Evolutionary conservation across 2,888 invertebrate species (phyloP), one percentile per base, ranked within the genome.

Genomic region (Drosophila robusta): DNA sequence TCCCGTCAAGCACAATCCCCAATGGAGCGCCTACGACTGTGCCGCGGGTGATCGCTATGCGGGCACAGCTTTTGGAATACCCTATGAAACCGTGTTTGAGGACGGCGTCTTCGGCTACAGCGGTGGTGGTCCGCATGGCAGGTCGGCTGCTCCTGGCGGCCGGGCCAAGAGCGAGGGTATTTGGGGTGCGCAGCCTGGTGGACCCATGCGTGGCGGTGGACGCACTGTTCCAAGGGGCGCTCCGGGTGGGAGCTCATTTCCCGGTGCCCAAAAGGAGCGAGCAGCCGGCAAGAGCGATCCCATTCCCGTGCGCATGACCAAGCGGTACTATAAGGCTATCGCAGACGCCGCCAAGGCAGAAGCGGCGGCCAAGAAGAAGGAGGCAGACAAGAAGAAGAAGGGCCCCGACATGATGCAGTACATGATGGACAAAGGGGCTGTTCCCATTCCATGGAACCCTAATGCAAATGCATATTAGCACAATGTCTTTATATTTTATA

Each of bases 11-110:
- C 45, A 71, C 2, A 44, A 8, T 49, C 82, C 80, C n/a, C 89
- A 86, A 38, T 80, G 75, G 70, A 78, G 79, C 18, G 49, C 75
- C 42, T 83, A 84, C 16, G 80, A 90, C 32, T 90, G 90, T 58
- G 90, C 87, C 0, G 71, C 69, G 0, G 83, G 78, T 1, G 85
- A 82, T 54, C 82, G 66, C 0, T 81, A 67, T 26, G 55, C 60
- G 32, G 75, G 69, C 36, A 81, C 77, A 4, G 67, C 83, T 0
- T 73, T 71, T 7, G 86, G 77, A 0, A 22, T 4, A 0, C 18
- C 38, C 3, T 11, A 7, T 1, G 87, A 84, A 11, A 9, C n/a
- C 0, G 67, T 71, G 1, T 75, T 65, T 42, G 83, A 86, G 47
- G 83, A 86, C 24, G 83, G 83, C 0, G 52, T 77, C 1, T 84